A percentile compares a stretch with the other conserved stretches of the same genome.
These are phyloP conservation scores for Aplocera efformata DNA, from an alignment of 2,888 invertebrate genomes.

Conservation along the genomic window DNA sequence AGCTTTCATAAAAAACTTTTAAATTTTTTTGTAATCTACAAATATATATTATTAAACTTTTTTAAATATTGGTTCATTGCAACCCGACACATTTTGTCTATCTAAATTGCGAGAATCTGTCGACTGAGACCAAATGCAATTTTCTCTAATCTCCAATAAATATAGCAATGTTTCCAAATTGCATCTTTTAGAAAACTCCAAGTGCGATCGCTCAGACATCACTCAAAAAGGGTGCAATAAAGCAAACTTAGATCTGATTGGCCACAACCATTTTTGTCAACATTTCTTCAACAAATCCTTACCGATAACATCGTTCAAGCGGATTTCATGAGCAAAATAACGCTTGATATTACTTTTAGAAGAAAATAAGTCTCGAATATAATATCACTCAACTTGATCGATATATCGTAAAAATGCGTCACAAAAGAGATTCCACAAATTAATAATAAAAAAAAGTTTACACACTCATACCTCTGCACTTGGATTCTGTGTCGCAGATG, in stretches of 20 bases:
- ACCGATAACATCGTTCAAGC: slow-evolving; percentile 1
- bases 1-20: too few relatives aligned
- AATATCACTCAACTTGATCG: too few relatives aligned
- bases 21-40: too few relatives aligned
- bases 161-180: slow-evolving; percentile 37
- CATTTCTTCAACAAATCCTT: slow-evolving; percentile 6
- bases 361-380: too few relatives aligned
- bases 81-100: slow-evolving; percentile 5
- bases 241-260: slow-evolving; percentile 23
- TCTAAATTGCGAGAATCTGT: slow-evolving; percentile 8
- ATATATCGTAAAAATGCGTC: slow-evolving; percentile 6
- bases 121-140: slow-evolving; percentile 29
- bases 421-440: too few relatives aligned
- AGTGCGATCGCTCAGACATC: slow-evolving; percentile 24
- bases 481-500: too few relatives aligned
- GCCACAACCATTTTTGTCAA: slow-evolving; percentile 13
- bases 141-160: slow-evolving; percentile 32
- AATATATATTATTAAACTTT: too few relatives aligned
- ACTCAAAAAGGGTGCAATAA: slow-evolving; percentile 20
- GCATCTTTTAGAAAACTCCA: slow-evolving; percentile 28
- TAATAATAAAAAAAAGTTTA: too few relatives aligned
- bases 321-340: too few relatives aligned
- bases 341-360: too few relatives aligned
- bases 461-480: too few relatives aligned
- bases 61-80: slow-evolving; percentile 1